These are phyloP conservation scores for Gobiocypris rarus DNA, from an alignment of 2,113 vertebrate genomes.

Conservation along the genomic window DNA sequence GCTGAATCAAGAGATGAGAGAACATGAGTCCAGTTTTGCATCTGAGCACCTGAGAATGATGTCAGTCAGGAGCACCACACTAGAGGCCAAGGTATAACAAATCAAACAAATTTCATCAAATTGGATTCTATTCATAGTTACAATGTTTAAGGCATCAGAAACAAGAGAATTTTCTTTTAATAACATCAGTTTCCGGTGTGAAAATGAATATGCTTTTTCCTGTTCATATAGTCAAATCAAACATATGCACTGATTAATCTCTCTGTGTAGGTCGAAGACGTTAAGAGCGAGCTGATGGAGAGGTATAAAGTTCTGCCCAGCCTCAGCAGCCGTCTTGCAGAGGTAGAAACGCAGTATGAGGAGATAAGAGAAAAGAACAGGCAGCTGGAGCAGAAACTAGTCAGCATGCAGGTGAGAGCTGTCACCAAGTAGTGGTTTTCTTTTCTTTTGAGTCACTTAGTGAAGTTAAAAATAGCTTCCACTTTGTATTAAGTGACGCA, in stretches of 20 bases:
- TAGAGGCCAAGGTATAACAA: conserved; percentile 88
- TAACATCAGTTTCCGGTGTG: conserved; percentile 3
- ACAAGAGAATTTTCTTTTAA: neutral
- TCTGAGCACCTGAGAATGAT: conserved; percentile 93
- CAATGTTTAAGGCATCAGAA: neutral
- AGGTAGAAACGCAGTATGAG: conserved; percentile 71
- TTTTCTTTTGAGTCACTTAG: neutral
- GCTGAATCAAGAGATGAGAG: conserved; percentile 92
- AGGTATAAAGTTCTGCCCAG: conserved; percentile 74
- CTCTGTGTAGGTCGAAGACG: conserved; percentile 68
- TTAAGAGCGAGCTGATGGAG: conserved; percentile 73
- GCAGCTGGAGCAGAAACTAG: conserved; percentile 74
- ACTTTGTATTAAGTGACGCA: neutral
- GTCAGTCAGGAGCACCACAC: conserved; percentile 84
- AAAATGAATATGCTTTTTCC: conserved; percentile 3
- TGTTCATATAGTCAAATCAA: neutral
- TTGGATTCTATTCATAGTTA: too few relatives aligned
- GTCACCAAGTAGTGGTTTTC: neutral
- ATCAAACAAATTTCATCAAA: neutral
- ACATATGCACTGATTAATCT: neutral
- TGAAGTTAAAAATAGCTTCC: conserved; percentile 8
- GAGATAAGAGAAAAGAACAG: conserved; percentile 74
- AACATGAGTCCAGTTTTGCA: conserved; percentile 88
- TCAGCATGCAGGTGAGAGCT: conserved; percentile 70
- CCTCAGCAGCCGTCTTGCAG: conserved; percentile 71